phyloP scores from a whole-genome alignment of 53 echinoderm and acorn worm species.

The Arbacia lixula region DNA sequence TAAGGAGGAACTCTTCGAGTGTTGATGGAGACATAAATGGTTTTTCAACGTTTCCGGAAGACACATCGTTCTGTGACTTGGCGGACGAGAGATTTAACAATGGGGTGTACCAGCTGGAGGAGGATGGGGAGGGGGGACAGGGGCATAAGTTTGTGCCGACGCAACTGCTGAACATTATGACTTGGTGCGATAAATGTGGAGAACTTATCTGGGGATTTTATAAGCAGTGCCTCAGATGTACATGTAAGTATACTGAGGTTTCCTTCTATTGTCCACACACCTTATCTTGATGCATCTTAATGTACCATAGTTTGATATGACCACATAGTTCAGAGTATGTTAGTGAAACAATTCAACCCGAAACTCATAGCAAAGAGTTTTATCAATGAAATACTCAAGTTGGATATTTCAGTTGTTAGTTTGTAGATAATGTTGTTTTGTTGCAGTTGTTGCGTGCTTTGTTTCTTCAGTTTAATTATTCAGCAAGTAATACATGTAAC shows the following conservation, averaged over 20 bases:
- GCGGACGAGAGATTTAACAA: constrained; percentile 15
- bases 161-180: constrained; percentile 79
- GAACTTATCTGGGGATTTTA: constrained; percentile 96
- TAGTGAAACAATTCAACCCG: too few species aligned
- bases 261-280: too few species aligned
- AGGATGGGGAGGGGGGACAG: constrained; percentile 62
- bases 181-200: constrained; percentile 96
- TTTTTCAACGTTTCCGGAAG: constrained; percentile 14
- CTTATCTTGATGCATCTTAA: too few species aligned
- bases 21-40: constrained; percentile 35
- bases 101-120: constrained; percentile 59
- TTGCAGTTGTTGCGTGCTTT: too few species aligned
- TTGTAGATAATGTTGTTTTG: too few species aligned
- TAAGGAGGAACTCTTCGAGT: constrained; percentile 39
- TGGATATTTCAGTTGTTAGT: too few species aligned
- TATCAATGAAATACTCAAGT: too few species aligned
- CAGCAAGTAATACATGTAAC: too few species aligned
- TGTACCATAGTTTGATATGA: too few species aligned
- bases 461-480: too few species aligned
- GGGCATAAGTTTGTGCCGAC: constrained; percentile 84
- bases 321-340: too few species aligned
- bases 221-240: constrained; percentile 88
- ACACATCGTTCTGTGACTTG: constrained; percentile 31
- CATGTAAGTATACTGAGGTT: constrained; percentile 92
- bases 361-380: too few species aligned